These are phyloP conservation scores for Pachypanchax playfairii DNA, from an alignment of 2,113 vertebrate genomes.

Conservation along the genomic window DNA sequence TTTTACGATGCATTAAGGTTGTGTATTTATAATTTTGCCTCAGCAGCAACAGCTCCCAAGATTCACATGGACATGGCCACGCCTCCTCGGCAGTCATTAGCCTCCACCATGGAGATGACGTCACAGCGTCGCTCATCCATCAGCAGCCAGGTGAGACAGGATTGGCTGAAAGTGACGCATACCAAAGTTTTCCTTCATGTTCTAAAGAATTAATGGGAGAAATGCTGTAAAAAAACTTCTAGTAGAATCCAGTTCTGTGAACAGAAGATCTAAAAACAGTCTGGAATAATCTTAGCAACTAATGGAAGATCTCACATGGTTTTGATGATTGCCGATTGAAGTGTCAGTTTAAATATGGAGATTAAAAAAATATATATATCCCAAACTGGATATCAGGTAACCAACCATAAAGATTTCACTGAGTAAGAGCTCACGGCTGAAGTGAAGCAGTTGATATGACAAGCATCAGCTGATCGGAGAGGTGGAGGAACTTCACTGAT, in stretches of 20 bases:
- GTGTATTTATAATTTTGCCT: conserved; percentile 28
- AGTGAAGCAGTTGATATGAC: too few species aligned
- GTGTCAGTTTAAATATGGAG: too few species aligned
- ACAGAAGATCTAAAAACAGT: too few species aligned
- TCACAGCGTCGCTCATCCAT: conserved; percentile 87
- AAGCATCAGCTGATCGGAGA: too few species aligned
- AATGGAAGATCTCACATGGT: too few species aligned
- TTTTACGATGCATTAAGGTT: too few species aligned
- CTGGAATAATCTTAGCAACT: too few species aligned
- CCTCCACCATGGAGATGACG: conserved; percentile 84
- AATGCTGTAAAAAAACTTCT: neutral
- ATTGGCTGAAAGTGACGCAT: neutral
- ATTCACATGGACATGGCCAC: conserved; percentile 91
- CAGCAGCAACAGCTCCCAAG: conserved; percentile 90
- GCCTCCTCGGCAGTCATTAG: conserved; percentile 85
- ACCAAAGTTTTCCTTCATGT: neutral
- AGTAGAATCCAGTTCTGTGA: too few species aligned
- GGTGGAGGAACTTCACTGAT: too few species aligned
- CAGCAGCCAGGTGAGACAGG: conserved; percentile 86
- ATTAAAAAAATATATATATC: too few species aligned
- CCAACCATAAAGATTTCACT: neutral
- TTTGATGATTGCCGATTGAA: too few species aligned
- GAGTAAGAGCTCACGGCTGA: neutral
- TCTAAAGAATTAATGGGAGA: neutral
- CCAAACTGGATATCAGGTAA: too few species aligned